Conservation (phyloP, 2,797 vertebrate species). For the Poeciliopsis presidionis region DNA sequence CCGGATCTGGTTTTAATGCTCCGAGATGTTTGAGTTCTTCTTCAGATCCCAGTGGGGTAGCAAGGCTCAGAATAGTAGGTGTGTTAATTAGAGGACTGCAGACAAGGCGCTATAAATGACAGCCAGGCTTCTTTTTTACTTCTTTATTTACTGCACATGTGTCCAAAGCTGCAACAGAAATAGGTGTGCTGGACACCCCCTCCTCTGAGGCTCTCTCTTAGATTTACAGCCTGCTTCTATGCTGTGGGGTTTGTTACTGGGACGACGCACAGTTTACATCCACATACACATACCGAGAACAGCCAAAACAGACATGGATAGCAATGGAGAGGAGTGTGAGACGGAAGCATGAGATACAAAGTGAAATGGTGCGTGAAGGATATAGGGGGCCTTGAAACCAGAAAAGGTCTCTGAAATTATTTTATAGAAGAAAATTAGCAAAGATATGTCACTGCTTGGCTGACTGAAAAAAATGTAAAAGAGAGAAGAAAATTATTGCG, state of each 20-base stretch:
- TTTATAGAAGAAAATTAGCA: not conserved
- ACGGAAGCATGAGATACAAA: constrained; percentile 25
- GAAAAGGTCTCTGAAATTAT: constrained; percentile 8
- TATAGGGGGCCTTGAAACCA: constrained; percentile 28
- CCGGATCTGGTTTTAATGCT: constrained; percentile 27
- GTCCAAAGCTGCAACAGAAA: constrained; percentile 69
- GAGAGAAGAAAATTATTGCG: not conserved
- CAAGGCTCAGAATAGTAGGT: constrained; percentile 74
- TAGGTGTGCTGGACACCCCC: constrained; percentile 59
- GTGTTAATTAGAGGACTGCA: constrained; percentile 78
- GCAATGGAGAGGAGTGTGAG: constrained; percentile 40
- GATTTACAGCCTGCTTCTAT: constrained; percentile 66
- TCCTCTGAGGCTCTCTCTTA: constrained; percentile 45
- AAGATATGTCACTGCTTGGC: not conserved
- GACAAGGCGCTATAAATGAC: constrained; percentile 72
- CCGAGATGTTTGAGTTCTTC: constrained; percentile 16
- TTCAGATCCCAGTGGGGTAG: constrained; percentile 58
- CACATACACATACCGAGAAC: constrained; percentile 34
- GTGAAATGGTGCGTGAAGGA: constrained; percentile 31
- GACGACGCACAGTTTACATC: constrained; percentile 57
- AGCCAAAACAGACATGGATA: constrained; percentile 49
- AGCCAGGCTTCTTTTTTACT: constrained; percentile 41
- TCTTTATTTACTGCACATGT: constrained; percentile 67
- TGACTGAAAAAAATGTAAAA: not conserved
- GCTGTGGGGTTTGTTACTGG: constrained; percentile 61